These are phyloP conservation scores for Polypedilum vanderplanki DNA, from an alignment of 1,140 invertebrate species.

Conservation along the genomic window DNA sequence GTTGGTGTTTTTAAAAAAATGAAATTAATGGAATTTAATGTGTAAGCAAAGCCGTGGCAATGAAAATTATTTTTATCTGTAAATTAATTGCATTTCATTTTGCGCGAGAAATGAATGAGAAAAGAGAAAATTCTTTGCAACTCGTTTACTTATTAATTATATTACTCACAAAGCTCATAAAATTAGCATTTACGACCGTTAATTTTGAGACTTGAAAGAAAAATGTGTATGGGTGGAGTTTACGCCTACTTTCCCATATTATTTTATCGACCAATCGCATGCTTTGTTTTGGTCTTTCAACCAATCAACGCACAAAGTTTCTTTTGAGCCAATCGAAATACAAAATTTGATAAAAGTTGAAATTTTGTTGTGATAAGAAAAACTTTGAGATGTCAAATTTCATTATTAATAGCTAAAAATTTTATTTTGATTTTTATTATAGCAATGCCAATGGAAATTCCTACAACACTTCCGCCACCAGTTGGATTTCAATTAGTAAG, in stretches of 20 bases:
- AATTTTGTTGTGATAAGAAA: not conserved
- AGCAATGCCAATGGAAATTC: slow-evolving; percentile 38
- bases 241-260: slow-evolving; percentile 17
- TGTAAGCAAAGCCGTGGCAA: not conserved
- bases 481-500: slow-evolving; percentile 72
- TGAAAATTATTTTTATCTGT: not conserved
- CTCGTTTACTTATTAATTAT: slow-evolving; percentile 6
- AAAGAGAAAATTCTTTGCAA: slow-evolving; percentile 5
- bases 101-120: not conserved
- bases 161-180: slow-evolving; percentile 8
- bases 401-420: not conserved
- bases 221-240: not conserved
- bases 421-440: not conserved
- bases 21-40: not conserved
- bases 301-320: slow-evolving; percentile 3
- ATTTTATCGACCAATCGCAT: not conserved
- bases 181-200: slow-evolving; percentile 25
- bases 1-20: not conserved
- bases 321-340: not conserved
- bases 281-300: not conserved
- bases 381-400: not conserved
- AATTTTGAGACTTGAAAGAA: not conserved
- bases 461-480: slow-evolving; percentile 56
- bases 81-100: slow-evolving; percentile 6
- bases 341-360: not conserved